Conservation (phyloP, 1,140 invertebrate species). For the Eumaeus atala region DNA sequence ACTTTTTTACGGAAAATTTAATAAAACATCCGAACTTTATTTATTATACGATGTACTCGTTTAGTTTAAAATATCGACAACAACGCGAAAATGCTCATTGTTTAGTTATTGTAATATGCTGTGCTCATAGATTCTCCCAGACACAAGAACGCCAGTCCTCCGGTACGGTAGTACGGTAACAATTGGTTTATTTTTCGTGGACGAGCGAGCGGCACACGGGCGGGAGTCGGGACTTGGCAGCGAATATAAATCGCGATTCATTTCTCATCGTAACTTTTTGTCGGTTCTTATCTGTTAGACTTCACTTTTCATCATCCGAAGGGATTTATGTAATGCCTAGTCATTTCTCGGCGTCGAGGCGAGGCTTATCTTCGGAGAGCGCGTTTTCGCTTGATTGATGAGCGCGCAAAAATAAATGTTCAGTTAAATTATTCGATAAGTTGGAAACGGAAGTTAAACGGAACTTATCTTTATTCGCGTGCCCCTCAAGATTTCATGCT, state of each 20-base stretch:
- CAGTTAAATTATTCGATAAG: slow-evolving; percentile 77
- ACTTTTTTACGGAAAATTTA: slow-evolving; percentile 27
- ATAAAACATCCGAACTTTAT: slow-evolving; percentile 1
- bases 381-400: slow-evolving; percentile 74
- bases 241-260: slow-evolving; percentile 75
- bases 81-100: too few relatives aligned
- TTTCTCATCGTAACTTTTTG: slow-evolving; percentile 77
- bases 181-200: slow-evolving; percentile 11
- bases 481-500: slow-evolving; percentile 67
- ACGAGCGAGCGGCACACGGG: slow-evolving; percentile 26
- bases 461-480: slow-evolving; percentile 73
- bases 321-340: slow-evolving; percentile 76
- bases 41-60: not conserved
- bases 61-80: not conserved
- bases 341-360: slow-evolving; percentile 74
- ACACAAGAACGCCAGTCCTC: too few relatives aligned
- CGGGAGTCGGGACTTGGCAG: slow-evolving; percentile 36
- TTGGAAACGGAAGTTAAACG: slow-evolving; percentile 76
- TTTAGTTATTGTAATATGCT: too few relatives aligned
- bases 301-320: slow-evolving; percentile 76
- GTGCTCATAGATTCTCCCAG: too few relatives aligned
- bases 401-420: slow-evolving; percentile 76
- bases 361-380: slow-evolving; percentile 67
- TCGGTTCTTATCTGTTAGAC: slow-evolving; percentile 76
- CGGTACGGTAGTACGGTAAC: slow-evolving; percentile 6